Percentiles rank a stretch among this genome's conserved stretches.
These are phyloP conservation scores for Zeugodacus cucurbitae DNA, from an alignment of 1,140 invertebrate genomes.

Conservation along the genomic window DNA sequence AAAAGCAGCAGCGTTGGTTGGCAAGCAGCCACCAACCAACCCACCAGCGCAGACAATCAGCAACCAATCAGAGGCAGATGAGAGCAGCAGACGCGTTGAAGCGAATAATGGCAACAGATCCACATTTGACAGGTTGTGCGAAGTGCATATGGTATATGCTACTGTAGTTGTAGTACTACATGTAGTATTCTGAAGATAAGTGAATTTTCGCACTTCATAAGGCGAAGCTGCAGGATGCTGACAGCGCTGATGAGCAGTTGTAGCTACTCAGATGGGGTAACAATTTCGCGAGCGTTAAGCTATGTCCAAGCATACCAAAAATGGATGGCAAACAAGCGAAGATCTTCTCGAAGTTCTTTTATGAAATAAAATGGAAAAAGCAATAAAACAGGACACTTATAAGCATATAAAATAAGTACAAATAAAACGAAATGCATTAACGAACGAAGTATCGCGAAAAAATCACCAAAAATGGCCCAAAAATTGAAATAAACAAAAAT, in stretches of 20 bases:
- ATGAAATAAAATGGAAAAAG: neutral
- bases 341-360: neutral
- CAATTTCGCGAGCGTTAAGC: conserved; percentile 15
- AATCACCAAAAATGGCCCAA: neutral
- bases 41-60: neutral
- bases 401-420: neutral
- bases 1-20: neutral
- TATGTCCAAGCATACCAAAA: conserved; percentile 21
- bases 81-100: neutral
- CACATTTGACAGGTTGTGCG: neutral
- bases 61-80: neutral
- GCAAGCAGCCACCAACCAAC: neutral
- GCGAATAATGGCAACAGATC: neutral
- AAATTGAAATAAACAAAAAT: neutral
- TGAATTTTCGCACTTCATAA: conserved; percentile 39
- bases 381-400: neutral
- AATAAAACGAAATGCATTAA: neutral
- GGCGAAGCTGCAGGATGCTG: neutral
- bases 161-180: neutral
- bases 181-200: conserved; percentile 6
- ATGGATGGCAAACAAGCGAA: neutral
- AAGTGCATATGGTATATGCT: neutral
- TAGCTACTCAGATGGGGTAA: conserved; percentile 3
- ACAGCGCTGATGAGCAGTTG: neutral
- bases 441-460: neutral